These are phyloP conservation scores for Trileptium ribeirensis DNA, from an alignment of 2,888 invertebrate species.

Conservation along the genomic window DNA sequence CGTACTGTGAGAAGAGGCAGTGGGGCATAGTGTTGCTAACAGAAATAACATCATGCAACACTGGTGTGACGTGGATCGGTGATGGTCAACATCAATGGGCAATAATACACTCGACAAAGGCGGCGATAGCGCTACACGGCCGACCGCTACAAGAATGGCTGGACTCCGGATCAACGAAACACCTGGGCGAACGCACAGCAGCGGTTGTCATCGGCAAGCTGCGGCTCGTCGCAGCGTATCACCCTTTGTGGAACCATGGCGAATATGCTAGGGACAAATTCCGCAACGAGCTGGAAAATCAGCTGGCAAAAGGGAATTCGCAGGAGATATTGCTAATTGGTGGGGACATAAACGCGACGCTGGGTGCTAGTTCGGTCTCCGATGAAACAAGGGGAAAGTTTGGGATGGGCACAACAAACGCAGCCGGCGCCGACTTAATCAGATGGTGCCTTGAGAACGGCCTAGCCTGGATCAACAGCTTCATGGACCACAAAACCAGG, in stretches of 20 bases:
- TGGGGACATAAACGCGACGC: not conserved
- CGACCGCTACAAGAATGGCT: not conserved
- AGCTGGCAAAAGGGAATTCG: not conserved
- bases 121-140: conserved; percentile 5
- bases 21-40: not conserved
- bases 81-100: conserved; percentile 5
- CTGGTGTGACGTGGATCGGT: not conserved
- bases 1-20: not conserved
- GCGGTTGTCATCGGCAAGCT: not conserved
- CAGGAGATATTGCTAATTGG: not conserved
- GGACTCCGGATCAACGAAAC: not conserved
- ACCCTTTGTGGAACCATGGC: not conserved
- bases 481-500: conserved; percentile 4
- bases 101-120: not conserved
- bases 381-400: not conserved
- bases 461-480: too few species aligned
- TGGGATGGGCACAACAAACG: not conserved
- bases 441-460: not conserved
- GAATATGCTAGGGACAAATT: not conserved
- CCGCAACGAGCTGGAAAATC: not conserved
- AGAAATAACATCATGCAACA: not conserved
- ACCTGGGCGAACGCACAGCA: not conserved
- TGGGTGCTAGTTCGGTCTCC: not conserved
- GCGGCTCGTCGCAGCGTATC: not conserved
- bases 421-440: not conserved